These are phyloP conservation scores for Drosophila affinis DNA, from an alignment of 2,888 invertebrate genomes.

Conservation along the genomic window DNA sequence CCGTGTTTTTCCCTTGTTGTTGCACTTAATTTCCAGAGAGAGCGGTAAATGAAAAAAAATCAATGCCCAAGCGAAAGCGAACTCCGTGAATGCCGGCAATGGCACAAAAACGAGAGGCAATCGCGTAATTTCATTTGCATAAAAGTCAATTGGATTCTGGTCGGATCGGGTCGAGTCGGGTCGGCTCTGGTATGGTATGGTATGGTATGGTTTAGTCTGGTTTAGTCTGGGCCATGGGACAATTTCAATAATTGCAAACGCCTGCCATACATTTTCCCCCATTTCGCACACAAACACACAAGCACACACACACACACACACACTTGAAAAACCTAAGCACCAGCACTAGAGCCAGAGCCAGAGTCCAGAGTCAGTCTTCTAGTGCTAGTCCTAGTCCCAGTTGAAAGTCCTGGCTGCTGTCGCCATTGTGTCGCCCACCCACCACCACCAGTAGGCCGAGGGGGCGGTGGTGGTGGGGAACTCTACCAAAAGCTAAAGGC, in stretches of 20 bases:
- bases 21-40: conserved; percentile 62
- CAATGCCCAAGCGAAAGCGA: conserved; percentile 43
- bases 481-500: conserved; percentile 63
- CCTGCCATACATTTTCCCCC: conserved; percentile 37
- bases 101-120: conserved; percentile 54
- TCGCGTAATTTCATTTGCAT: conserved; percentile 75
- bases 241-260: conserved; percentile 64
- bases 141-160: conserved; percentile 73
- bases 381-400: conserved; percentile 14
- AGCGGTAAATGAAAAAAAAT: conserved; percentile 70
- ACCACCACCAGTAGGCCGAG: conserved; percentile 37
- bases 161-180: conserved; percentile 14
- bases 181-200: no score
- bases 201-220: conserved; percentile 12
- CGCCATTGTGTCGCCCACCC: conserved; percentile 71
- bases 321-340: conserved; percentile 13
- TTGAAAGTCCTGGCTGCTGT: conserved; percentile 27
- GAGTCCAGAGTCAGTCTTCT: conserved; percentile 13
- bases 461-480: conserved; percentile 17
- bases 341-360: background rate
- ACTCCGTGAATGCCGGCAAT: conserved; percentile 22
- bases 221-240: conserved; percentile 58
- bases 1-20: conserved; percentile 27
- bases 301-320: conserved; percentile 3
- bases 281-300: conserved; percentile 7